Evolutionary conservation across 2,888 invertebrate species (phyloP).

Genomic region (Ornithoptera alexandrae): DNA sequence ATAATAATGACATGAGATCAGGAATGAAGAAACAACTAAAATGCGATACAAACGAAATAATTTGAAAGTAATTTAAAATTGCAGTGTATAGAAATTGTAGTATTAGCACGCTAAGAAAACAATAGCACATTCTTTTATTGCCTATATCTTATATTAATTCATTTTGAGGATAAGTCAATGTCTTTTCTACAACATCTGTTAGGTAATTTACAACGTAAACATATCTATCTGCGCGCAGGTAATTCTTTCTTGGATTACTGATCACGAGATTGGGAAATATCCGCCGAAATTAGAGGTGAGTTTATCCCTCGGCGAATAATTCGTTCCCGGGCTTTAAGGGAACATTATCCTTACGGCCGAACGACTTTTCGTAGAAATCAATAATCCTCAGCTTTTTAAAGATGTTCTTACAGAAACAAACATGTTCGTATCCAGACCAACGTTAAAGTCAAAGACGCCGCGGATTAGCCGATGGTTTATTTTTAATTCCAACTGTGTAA

Average conservation of each 20-base stretch:
- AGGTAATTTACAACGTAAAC: not conserved
- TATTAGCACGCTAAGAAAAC: not conserved
- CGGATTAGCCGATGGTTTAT: slow-evolving; percentile 71
- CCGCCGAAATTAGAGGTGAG: slow-evolving; percentile 67
- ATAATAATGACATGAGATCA: no score
- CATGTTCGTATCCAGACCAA: slow-evolving; percentile 53
- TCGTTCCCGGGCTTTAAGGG: slow-evolving; percentile 66
- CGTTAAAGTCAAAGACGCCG: slow-evolving; percentile 70
- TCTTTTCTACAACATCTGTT: not conserved
- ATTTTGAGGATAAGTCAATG: not conserved
- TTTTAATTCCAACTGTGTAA: slow-evolving; percentile 43
- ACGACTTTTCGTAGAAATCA: slow-evolving; percentile 72
- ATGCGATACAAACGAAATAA: no score
- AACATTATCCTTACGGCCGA: slow-evolving; percentile 69
- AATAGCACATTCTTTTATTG: not conserved
- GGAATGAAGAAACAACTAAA: no score
- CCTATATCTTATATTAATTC: not conserved
- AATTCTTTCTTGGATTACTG: slow-evolving; percentile 54
- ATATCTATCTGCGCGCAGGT: slow-evolving; percentile 46
- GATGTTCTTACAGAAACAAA: slow-evolving; percentile 68
- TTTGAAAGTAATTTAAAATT: not conserved
- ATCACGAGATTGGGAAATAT: slow-evolving; percentile 55
- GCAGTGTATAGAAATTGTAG: not conserved
- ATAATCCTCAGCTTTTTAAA: slow-evolving; percentile 72
- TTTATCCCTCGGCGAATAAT: slow-evolving; percentile 76